phyloP scores from a whole-genome alignment of 2,888 invertebrate genomes.

The Himalopsyche tibetana region DNA sequence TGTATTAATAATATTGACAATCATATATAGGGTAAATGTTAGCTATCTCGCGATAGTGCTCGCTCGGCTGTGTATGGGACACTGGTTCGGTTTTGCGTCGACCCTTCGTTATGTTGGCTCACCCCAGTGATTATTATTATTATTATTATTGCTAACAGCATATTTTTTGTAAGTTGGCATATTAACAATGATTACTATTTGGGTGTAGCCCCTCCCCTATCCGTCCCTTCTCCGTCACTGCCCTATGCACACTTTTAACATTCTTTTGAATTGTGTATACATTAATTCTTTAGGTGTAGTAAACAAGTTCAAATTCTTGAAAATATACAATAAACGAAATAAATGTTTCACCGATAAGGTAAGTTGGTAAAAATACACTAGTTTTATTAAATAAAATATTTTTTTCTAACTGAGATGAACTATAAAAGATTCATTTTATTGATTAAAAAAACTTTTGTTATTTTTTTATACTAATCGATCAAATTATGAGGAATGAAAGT shows the following conservation, averaged over 20 bases:
- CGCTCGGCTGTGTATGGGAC: constrained; percentile 41
- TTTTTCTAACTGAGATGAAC: no score
- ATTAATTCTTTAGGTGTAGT: constrained; percentile 39
- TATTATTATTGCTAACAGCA: constrained; percentile 42
- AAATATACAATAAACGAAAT: no score
- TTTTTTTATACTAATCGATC: no score
- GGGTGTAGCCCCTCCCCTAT: constrained; percentile 13
- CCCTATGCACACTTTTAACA: constrained; percentile 55
- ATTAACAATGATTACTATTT: constrained; percentile 52
- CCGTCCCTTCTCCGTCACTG: constrained; percentile 28
- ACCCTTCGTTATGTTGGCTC: constrained; percentile 47
- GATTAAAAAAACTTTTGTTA: no score
- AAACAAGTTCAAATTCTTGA: constrained; percentile 35
- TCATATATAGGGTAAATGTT: background rate
- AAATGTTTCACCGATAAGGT: no score
- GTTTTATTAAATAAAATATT: no score
- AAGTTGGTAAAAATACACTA: no score
- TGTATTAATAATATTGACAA: no score
- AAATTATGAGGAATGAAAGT: no score
- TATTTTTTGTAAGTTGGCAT: constrained; percentile 55
- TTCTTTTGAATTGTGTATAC: constrained; percentile 50
- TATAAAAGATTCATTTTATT: no score
- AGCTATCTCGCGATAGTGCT: background rate
- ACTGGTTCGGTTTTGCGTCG: constrained; percentile 46
- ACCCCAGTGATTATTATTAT: constrained; percentile 49